Evolutionary conservation across 2,113 vertebrate species (phyloP).

Genomic region (Pseudonaja textilis): DNA sequence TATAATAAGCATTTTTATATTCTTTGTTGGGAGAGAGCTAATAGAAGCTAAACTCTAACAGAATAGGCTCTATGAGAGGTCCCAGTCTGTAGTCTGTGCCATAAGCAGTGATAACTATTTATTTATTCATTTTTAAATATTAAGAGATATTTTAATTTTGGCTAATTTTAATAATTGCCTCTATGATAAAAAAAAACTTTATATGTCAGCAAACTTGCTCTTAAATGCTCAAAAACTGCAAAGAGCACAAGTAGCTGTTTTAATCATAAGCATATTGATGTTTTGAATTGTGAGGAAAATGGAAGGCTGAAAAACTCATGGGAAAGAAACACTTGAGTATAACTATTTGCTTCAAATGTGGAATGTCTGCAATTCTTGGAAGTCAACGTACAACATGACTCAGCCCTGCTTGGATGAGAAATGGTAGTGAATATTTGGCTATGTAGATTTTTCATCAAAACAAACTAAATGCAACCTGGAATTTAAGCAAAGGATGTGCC

Average conservation of each 20-base stretch:
- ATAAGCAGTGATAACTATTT: background rate
- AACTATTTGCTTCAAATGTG: conserved; percentile 28
- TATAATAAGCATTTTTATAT: background rate
- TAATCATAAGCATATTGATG: conserved; percentile 27
- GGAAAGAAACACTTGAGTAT: conserved; percentile 28
- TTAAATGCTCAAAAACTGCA: conserved; percentile 34
- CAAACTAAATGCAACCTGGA: background rate
- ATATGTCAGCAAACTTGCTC: background rate
- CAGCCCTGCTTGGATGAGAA: conserved; percentile 42
- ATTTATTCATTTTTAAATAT: background rate
- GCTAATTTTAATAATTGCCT: conserved; percentile 18
- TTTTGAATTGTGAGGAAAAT: conserved; percentile 14
- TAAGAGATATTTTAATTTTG: background rate
- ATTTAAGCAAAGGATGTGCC: background rate
- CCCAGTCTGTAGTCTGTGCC: background rate
- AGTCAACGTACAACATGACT: conserved; percentile 27
- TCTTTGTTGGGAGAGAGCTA: background rate
- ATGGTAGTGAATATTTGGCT: conserved; percentile 12
- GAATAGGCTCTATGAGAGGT: background rate
- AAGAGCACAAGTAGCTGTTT: conserved; percentile 19
- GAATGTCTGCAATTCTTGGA: conserved; percentile 26
- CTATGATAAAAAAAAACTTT: background rate
- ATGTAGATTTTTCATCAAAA: background rate
- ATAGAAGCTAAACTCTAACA: background rate
- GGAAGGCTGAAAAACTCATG: conserved; percentile 37